phyloP scores from a whole-genome alignment of 2,113 vertebrate species.

The Aythya baeri region DNA sequence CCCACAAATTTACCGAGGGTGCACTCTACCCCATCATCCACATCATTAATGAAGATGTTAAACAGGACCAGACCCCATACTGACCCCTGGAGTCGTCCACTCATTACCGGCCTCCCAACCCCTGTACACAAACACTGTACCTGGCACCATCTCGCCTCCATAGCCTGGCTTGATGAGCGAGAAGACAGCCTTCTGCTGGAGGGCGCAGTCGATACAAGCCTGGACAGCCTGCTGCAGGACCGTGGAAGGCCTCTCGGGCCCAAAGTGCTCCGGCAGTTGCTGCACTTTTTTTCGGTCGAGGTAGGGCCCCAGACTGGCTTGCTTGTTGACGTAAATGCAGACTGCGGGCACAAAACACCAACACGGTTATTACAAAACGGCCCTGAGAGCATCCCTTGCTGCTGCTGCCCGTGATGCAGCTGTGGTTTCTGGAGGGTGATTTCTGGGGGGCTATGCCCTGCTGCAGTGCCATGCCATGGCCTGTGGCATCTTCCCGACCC shows the following conservation, averaged over 20 bases:
- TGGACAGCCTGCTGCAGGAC: constrained; percentile 95
- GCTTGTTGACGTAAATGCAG: constrained; percentile 96
- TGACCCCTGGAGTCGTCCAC: not conserved
- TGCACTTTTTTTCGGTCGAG: constrained; percentile 93
- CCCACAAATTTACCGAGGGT: not conserved
- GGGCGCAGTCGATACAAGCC: constrained; percentile 95
- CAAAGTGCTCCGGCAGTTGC: constrained; percentile 93
- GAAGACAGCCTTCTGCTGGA: constrained; percentile 93
- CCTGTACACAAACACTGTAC: constrained; percentile 66
- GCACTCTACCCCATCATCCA: not conserved
- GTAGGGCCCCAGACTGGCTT: constrained; percentile 89
- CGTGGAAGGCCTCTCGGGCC: constrained; percentile 86
- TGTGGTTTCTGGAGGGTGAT: not conserved
- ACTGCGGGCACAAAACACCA: constrained; percentile 80
- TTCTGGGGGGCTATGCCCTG: not conserved
- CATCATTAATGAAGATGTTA: not conserved
- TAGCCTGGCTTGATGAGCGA: constrained; percentile 94
- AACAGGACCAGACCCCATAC: not conserved
- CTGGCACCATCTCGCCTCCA: constrained; percentile 92
- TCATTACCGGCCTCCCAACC: not conserved
- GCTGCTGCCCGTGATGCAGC: not conserved
- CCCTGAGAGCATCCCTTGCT: not conserved
- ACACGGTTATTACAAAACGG: not conserved
- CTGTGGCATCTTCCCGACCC: not conserved
- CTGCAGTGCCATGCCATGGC: not conserved